Evolutionary conservation across 2,888 invertebrate species (phyloP), one percentile per base, ranked within the genome.

Genomic region (Erynnis tages): DNA sequence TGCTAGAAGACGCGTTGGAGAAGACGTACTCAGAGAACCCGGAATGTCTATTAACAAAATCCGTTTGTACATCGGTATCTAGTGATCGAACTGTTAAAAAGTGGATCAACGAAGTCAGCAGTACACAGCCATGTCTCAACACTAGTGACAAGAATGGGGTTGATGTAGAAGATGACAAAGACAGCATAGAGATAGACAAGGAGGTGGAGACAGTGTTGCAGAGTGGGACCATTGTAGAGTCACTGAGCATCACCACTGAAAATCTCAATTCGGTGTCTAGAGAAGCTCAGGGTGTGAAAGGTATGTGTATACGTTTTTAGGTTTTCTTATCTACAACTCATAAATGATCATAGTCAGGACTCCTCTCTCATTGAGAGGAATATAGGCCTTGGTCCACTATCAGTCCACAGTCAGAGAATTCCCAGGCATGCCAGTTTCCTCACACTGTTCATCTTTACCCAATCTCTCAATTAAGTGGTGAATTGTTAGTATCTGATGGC

Each of bases 191-290:
- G 58, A 89, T 89, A 56, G 89, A 90, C 54, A 89, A 88, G 54
- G 90, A 89, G 65, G 86, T 90, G 0, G 90, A 90, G 61, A 87
- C 81, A 0, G 90, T 89, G 0, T 54, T 90, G 43, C 88, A 90
- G 59, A 88, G 89, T 58, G 89, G 89, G 10, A 87, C 88, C 2
- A 83, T 84, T 45, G 88, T 90, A 6, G 90, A 90, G 58, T 84
- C 87, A 0, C 63, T 90, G 54, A 89, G 82, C 59, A 83, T 87
- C 53, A 79, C 87, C 17, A 83, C 85, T 0, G 88, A 84, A 56
- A 88, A 82, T 62, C 63, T 87, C 2, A 88, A 83, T 59, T 73
- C 81, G 1, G 79, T 85, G 4, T 81, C 82, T 1, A 78, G 71
- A 63, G 89, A 89, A 63, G 80, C 79, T 11, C 82, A 82, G 54